Base-by-base conservation (phyloP, 2,888 invertebrate genomes). In the Amorpha juglandis region DNA sequence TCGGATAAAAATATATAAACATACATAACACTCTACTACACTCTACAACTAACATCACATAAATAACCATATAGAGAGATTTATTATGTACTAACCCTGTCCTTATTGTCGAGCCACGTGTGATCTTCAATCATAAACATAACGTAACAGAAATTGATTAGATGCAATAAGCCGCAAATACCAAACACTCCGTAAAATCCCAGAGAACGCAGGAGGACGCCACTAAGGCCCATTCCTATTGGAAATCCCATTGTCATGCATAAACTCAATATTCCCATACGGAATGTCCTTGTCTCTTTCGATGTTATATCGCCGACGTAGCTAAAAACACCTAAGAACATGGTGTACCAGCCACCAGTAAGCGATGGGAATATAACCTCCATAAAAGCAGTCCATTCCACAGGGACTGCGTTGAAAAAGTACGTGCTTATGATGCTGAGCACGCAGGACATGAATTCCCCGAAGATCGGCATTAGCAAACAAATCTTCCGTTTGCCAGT, bases 301-400 rank as follows among this genome's bases (percentile, higher is more conserved):
- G 92, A 90, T 12, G 95, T 94, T 8, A 95, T 92, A 63, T 95
- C 95, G 9, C 95, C 94, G 52, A 96, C 85, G 80, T 95, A 95
- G 72, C 95, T 95, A 81, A 94, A 94, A 64, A 95, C 86, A 0
- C 94, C 94, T 53, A 95, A 89, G 64, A 94, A 92, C 91, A 94
- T 93, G 1, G 94, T 93, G 72, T 94, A 92, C 94, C 94, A 94
- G 9, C 94, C 94, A 0, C 95, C 95, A 0, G 94, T 93, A 11
- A 94, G 62, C 0, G 94, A 87, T 0, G 94, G 92, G 63, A 93
- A 93, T 73, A 95, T 74, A 2, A 94, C 91, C 74, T 95, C 95
- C 82, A 93, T 90, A 63, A 94, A 84, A 47, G 93, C 92, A 6
- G 93, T 94, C 78, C 89, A 86, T 73, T 94, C 94, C 74, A 95